Conservation (phyloP, 1,140 invertebrate species). For the Lordiphosa clarofinis region DNA sequence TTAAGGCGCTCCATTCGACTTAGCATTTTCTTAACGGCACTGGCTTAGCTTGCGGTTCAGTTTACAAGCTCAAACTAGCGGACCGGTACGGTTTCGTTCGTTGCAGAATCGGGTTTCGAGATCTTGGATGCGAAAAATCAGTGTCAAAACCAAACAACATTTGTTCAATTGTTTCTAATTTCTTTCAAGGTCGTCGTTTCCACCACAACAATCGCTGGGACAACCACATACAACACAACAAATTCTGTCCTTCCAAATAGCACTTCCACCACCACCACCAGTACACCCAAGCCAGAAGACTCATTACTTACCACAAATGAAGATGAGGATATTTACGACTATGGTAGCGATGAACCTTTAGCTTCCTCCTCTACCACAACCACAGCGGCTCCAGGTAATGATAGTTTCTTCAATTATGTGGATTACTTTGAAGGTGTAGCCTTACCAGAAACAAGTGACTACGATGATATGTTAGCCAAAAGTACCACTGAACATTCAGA, state of each 20-base stretch:
- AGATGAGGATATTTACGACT: slow-evolving; percentile 38
- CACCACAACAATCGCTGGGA: too few species aligned
- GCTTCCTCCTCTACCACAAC: slow-evolving; percentile 49
- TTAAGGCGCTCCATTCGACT: too few species aligned
- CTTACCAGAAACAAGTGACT: slow-evolving; percentile 18
- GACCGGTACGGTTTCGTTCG: too few species aligned
- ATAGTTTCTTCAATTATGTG: slow-evolving; percentile 61
- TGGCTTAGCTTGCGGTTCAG: too few species aligned
- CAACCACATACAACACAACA: background rate
- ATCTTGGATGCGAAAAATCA: too few species aligned
- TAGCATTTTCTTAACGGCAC: too few species aligned
- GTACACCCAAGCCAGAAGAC: slow-evolving; percentile 11
- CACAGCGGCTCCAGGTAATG: slow-evolving; percentile 46
- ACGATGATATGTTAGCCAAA: slow-evolving; percentile 16
- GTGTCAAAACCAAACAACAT: too few species aligned
- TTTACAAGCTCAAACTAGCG: too few species aligned
- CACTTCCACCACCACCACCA: background rate
- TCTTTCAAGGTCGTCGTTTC: too few species aligned
- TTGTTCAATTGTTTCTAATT: too few species aligned
- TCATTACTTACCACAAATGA: slow-evolving; percentile 22
- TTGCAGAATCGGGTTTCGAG: too few species aligned
- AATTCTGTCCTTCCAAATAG: background rate
- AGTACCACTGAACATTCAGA: slow-evolving; percentile 35
- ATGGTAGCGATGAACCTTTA: slow-evolving; percentile 47
- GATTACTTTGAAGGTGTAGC: slow-evolving; percentile 59